A percentile compares a stretch with the other conserved stretches of the same genome.
Evolutionary conservation across 2,888 invertebrate genomes (phyloP).

Genomic region (Dolichomitus sp.): DNA sequence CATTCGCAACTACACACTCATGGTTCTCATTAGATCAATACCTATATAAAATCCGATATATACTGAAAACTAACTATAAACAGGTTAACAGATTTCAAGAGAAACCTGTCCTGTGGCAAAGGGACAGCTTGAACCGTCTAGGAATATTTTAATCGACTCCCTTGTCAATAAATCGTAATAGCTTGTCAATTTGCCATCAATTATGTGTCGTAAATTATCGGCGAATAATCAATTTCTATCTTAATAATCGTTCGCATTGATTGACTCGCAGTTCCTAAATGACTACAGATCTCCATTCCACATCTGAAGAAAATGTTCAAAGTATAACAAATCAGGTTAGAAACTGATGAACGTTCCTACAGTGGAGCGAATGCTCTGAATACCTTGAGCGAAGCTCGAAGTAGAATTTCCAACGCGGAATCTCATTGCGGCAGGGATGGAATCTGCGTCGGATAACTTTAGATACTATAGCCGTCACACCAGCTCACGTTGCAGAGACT

Average conservation of each 20-base stretch:
- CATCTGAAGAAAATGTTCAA: not conserved
- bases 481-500: not conserved
- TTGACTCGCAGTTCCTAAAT: not conserved
- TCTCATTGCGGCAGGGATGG: slow-evolving; percentile 8
- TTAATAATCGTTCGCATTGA: not conserved
- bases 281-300: not conserved
- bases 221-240: not conserved
- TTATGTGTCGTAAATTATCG: not conserved
- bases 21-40: too few species aligned
- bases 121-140: not conserved
- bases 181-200: not conserved
- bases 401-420: slow-evolving; percentile 21
- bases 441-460: slow-evolving; percentile 4
- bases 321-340: not conserved
- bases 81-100: too few species aligned
- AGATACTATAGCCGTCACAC: not conserved
- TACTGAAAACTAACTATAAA: too few species aligned
- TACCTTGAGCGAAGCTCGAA: not conserved
- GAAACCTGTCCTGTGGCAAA: not conserved
- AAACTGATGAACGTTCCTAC: slow-evolving; percentile 6
- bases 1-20: too few species aligned
- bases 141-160: not conserved
- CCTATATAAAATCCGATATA: too few species aligned
- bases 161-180: not conserved
- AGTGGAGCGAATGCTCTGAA: not conserved